These are phyloP conservation scores for Echeneis naucrates DNA, from an alignment of 2,797 vertebrate species.

Conservation along the genomic window DNA sequence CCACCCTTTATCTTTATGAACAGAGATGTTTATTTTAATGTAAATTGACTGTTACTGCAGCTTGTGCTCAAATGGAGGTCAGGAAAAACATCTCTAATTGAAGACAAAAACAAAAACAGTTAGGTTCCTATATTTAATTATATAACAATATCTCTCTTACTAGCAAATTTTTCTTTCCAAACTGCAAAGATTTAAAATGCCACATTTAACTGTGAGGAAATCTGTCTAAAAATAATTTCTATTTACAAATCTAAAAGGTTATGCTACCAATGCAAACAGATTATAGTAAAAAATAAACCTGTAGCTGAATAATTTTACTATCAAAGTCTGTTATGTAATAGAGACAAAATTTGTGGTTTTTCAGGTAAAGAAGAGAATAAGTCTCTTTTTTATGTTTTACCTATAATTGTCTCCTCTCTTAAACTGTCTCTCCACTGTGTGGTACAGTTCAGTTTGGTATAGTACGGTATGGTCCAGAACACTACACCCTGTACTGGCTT, in stretches of 20 bases:
- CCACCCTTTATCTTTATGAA: slow-evolving; percentile 23
- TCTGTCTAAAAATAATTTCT: not conserved
- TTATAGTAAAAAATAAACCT: not conserved
- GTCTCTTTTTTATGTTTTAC: not conserved
- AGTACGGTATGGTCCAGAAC: no score
- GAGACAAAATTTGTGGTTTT: not conserved
- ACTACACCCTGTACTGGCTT: no score
- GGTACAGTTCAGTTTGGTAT: no score
- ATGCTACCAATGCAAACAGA: not conserved
- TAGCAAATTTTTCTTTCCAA: not conserved
- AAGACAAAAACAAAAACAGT: not conserved
- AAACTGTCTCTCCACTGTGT: no score
- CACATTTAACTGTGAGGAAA: not conserved
- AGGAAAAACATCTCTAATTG: not conserved
- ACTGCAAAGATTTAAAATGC: not conserved
- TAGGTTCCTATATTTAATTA: not conserved
- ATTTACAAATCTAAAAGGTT: slow-evolving; percentile 1
- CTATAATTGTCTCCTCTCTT: not conserved
- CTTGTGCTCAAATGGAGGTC: not conserved
- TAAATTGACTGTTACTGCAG: not conserved
- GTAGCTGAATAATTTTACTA: no score
- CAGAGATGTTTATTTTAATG: not conserved
- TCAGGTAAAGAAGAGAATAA: not conserved
- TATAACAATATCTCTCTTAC: not conserved
- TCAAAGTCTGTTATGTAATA: not conserved